These are phyloP conservation scores for Ditylenchus dipsaci DNA, from an alignment of 1,140 invertebrate genomes.

Conservation along the genomic window DNA sequence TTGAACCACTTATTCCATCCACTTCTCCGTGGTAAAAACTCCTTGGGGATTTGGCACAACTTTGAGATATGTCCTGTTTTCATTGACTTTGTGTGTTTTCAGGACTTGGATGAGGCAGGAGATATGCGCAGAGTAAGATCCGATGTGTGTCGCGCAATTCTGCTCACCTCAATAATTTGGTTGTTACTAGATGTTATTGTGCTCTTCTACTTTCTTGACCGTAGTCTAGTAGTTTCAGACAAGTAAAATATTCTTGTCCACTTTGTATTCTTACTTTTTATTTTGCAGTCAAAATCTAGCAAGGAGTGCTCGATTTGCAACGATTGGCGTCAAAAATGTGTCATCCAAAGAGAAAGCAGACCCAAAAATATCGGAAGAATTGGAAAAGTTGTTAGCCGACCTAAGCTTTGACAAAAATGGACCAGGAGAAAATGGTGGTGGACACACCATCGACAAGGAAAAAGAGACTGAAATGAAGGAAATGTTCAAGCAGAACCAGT, in stretches of 20 bases:
- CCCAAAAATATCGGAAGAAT: slow-evolving; percentile 5
- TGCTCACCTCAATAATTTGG: slow-evolving; percentile 36
- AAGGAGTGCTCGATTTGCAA: slow-evolving; percentile 17
- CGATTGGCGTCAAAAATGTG: slow-evolving; percentile 1
- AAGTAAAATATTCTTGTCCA: slow-evolving; percentile 16
- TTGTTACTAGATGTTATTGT: slow-evolving; percentile 28
- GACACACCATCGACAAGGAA: slow-evolving; percentile 27
- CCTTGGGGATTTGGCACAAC: too few species aligned
- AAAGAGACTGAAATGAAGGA: slow-evolving; percentile 35
- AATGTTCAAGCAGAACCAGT: slow-evolving; percentile 41
- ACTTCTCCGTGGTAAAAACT: too few species aligned
- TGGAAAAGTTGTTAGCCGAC: slow-evolving; percentile 15
- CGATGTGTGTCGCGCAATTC: slow-evolving; percentile 26
- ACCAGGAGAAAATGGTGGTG: slow-evolving; percentile 21
- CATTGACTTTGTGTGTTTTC: too few species aligned
- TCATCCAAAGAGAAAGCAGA: slow-evolving; percentile 10
- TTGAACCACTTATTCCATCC: too few species aligned
- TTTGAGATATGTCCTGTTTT: too few species aligned
- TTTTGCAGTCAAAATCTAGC: slow-evolving; percentile 10
- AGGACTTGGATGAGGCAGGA: background rate
- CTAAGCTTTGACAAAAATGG: slow-evolving; percentile 31
- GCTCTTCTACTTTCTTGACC: slow-evolving; percentile 36
- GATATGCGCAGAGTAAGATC: slow-evolving; percentile 6
- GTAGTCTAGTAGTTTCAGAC: slow-evolving; percentile 10
- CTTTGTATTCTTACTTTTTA: background rate